Percentiles rank a stretch among this genome's conserved stretches.
phyloP scores from a whole-genome alignment of 1,140 invertebrate species.

The Camponotus pennsylvanicus region DNA sequence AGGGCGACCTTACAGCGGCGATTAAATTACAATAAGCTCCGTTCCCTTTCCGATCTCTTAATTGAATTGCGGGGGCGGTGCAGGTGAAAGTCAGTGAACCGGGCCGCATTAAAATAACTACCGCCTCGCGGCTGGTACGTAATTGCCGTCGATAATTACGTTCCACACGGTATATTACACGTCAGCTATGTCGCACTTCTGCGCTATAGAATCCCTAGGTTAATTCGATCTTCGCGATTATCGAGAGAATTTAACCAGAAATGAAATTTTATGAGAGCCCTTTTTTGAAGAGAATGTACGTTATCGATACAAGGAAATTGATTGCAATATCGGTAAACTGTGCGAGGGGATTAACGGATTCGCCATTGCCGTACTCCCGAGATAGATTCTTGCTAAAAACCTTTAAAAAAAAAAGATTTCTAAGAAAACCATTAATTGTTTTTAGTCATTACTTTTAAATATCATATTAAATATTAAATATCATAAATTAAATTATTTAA shows the following conservation, averaged over 20 bases:
- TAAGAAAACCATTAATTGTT: background rate
- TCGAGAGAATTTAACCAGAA: slow-evolving; percentile 36
- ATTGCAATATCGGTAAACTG: slow-evolving; percentile 41
- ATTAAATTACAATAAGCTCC: slow-evolving; percentile 75
- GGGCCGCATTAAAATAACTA: slow-evolving; percentile 72
- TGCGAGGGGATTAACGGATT: slow-evolving; percentile 24
- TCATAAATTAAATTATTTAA: background rate
- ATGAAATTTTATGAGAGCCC: slow-evolving; percentile 41
- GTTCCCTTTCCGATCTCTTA: slow-evolving; percentile 64
- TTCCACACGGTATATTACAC: slow-evolving; percentile 71
- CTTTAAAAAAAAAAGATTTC: too few relatives aligned
- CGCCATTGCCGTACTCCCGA: background rate
- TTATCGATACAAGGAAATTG: slow-evolving; percentile 55
- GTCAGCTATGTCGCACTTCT: slow-evolving; percentile 54
- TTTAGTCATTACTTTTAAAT: background rate
- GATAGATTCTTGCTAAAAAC: background rate
- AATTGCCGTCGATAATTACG: slow-evolving; percentile 70
- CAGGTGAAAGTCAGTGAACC: slow-evolving; percentile 68
- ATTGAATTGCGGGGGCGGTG: slow-evolving; percentile 69
- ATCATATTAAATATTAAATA: background rate
- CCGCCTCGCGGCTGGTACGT: slow-evolving; percentile 51
- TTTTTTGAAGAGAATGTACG: slow-evolving; percentile 43
- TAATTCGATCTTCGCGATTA: slow-evolving; percentile 65
- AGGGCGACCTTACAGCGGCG: slow-evolving; percentile 59
- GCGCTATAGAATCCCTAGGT: slow-evolving; percentile 39